Evolutionary conservation across 1,140 invertebrate genomes (phyloP).

Genomic region (Ectropis grisescens): DNA sequence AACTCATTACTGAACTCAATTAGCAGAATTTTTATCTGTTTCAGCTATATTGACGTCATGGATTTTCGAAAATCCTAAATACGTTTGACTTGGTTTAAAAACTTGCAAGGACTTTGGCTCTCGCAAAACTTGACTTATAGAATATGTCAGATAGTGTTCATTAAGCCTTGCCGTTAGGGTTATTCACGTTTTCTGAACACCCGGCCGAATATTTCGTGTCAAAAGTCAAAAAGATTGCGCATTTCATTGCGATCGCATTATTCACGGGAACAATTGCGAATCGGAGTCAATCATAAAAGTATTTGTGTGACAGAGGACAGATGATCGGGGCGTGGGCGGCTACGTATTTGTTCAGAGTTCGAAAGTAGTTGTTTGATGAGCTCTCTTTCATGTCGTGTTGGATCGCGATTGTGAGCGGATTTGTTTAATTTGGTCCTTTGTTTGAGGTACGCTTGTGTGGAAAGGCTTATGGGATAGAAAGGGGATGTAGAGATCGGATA

Average conservation of each 20-base stretch:
- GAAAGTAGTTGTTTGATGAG: constrained; percentile 61
- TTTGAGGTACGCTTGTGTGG: constrained; percentile 53
- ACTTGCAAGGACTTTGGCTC: too few relatives aligned
- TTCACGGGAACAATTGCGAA: constrained; percentile 16
- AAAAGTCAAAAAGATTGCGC: constrained; percentile 41
- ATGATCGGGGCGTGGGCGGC: constrained; percentile 32
- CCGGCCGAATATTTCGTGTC: too few relatives aligned
- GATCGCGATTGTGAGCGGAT: constrained; percentile 58
- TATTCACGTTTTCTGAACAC: too few relatives aligned
- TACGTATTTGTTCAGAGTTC: constrained; percentile 36
- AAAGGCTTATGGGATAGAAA: constrained; percentile 42
- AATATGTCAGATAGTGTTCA: too few relatives aligned
- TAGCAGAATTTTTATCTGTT: too few relatives aligned
- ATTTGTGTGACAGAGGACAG: constrained; percentile 46
- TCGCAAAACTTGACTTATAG: too few relatives aligned
- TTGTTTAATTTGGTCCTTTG: constrained; percentile 67
- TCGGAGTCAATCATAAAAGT: constrained; percentile 50
- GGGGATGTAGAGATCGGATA: constrained; percentile 37
- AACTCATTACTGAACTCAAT: too few relatives aligned
- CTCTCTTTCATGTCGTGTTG: constrained; percentile 60
- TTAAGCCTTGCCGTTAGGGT: too few relatives aligned
- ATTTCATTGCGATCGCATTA: constrained; percentile 37
- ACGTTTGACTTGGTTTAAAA: too few relatives aligned
- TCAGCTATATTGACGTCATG: too few relatives aligned
- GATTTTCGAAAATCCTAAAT: too few relatives aligned